Base-by-base conservation (phyloP, 2,797 vertebrate genomes). In the Linurgus olivaceus region DNA sequence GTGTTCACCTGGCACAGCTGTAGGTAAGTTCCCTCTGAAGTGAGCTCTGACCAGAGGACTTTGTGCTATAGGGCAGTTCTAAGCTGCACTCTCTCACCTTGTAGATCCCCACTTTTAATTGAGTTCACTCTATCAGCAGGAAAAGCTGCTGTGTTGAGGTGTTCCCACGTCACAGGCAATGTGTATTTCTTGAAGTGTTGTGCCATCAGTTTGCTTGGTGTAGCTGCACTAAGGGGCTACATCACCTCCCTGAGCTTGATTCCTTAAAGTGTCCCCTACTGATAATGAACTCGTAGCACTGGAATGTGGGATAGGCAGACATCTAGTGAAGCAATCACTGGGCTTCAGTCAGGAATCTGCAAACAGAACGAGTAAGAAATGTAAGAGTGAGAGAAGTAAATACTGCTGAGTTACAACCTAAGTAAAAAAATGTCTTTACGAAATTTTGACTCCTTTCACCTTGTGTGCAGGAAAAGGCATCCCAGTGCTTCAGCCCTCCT, bases 331-430 rank as follows among this genome's bases (percentile, higher is more conserved):
- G 63, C 67, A 50, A 10, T 48, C 51, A 31, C 42, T 15, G 19
- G 71, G 57, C 52, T 93, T 82, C 77, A 87, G 79, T 94, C 44
- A 83, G 51, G 91, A 47, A 91, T 93, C 11, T 58, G 63, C 78
- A 88, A 38, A 31, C 29, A 85, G 15, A 76, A 50, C 68, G 59
- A 33, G 47, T 86, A 84, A 68, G 58, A 63, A 93, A 85, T 59
- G 8, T 80, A 82, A 58, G 33, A 68, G 25, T 6, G 6, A 55
- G 72, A 84, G 50, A 90, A 28, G 13, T 58, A 52, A 68, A 42
- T 35, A 31, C 59, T 87, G 10, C 44, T 90, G 40, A 84, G 61
- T 80, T 70, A 38, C 68, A 86, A 85, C 35, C 62, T 72, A 25
- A 35, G 35, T 29, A 17, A 70, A 88, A 58, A 70, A n/a, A 5